Evolutionary conservation across 64 coral and sea anemone species (phyloP), one percentile per base, ranked within the genome.

Genomic region (Trachythela sp.): DNA sequence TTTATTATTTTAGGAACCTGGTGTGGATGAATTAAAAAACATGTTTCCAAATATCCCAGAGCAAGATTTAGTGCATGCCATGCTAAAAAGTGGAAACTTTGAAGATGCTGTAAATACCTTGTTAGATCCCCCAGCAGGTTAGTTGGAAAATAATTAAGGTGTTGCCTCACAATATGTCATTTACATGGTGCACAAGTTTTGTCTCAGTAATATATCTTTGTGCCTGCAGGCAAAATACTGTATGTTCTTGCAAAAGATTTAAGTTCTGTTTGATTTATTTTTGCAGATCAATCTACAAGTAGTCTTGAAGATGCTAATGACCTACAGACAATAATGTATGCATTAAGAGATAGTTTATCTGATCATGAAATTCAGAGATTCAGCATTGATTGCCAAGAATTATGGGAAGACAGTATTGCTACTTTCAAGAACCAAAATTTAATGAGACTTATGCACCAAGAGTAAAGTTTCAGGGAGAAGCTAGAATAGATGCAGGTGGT

Each of bases 391-490:
- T 26, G 68, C 0, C 9, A 72, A 3, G 24, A 26, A 10, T 35
- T 72, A 30, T 9, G 68, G 68, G 68, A 72, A 72, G 68, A 72
- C 26, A 30, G 68, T 26, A 35, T 72, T 72, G 68, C 68, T 35
- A 72, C 68, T 1, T 72, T 72, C 7, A 72, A 72, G 68, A 85
- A 58, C 89, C 83, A 39, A 85, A 85, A 83, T 85, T 90, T 60
- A 70, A 90, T 41, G 36, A 49, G 13, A 67, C 83, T 22, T 54
- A 76, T 64, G 15, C 32, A 18, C 54, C 89, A 42, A 58, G 18
- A 36, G 89, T 90, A 40, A 85, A 48, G 36, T 90, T 90, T 42
- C 77, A 85, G 64, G 89, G 89, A 58, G 89, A 90, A 85, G 58
- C 34, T 22, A 83, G 89, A 13, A 84, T 90, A 84, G 83, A 90